Conservation (phyloP, 2,888 invertebrate genomes). For the Tenthredo notha region DNA sequence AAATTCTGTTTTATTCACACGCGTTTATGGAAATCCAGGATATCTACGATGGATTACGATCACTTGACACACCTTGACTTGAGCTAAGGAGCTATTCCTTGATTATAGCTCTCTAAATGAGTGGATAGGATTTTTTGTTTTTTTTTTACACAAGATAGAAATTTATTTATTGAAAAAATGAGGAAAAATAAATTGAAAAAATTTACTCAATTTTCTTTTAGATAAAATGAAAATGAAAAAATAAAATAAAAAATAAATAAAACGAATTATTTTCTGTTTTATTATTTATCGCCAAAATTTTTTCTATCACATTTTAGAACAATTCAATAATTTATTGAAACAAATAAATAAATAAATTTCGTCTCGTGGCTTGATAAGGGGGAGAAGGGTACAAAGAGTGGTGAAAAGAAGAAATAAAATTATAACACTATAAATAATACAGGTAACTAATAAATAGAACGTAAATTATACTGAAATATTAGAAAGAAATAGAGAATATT, state of each 20-base stretch:
- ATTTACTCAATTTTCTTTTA: not conserved
- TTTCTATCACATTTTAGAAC: not conserved
- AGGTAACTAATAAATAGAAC: slow-evolving; percentile 51
- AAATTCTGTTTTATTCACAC: slow-evolving; percentile 26
- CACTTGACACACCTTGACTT: slow-evolving; percentile 30
- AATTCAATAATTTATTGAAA: not conserved
- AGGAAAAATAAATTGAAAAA: not conserved
- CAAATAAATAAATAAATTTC: not conserved
- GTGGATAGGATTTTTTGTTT: not conserved
- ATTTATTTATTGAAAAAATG: slow-evolving; percentile 9
- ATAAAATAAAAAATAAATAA: too few relatives aligned
- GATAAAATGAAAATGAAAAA: not conserved
- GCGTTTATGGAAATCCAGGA: slow-evolving; percentile 15
- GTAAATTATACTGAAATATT: slow-evolving; percentile 26
- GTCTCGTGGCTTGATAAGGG: not conserved
- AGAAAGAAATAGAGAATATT: not conserved
- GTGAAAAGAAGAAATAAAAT: slow-evolving; percentile 53
- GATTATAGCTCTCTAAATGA: not conserved
- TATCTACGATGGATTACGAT: slow-evolving; percentile 28
- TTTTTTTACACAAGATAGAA: slow-evolving; percentile 4
- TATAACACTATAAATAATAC: slow-evolving; percentile 57
- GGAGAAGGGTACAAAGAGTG: not conserved
- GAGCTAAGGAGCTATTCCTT: slow-evolving; percentile 2
- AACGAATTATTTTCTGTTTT: not conserved
- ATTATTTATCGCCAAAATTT: not conserved